Base-by-base conservation (phyloP, 2,888 invertebrate genomes). In the Catocala nupta region DNA sequence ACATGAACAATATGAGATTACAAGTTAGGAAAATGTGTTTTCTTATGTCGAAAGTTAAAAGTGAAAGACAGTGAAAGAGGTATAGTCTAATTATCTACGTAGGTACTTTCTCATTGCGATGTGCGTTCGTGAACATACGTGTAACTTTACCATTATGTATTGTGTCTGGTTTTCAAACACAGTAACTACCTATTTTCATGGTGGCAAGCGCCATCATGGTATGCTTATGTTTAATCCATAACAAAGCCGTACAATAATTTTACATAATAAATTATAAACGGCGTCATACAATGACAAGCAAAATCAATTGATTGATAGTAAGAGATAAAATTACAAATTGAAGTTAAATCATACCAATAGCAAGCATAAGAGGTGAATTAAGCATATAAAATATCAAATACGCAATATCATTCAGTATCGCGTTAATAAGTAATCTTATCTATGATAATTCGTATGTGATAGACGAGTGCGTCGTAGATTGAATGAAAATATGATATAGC, bases 401-500 rank as follows among this genome's bases (percentile, higher is more conserved):
- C 63, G 69, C 60, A 66, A 73, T 70, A 73, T 60, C 61, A 65
- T 74, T 75, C 68, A 69, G 64, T 74, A 75, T 68, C 67, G 43
- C 43, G 50, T 68, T 70, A 59, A 63, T 54, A 49, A 11, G 33
- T 52, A 68, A 77, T 81, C 81, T 82, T 84, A 83, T 85, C 84
- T 66, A 59, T 63, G 69, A 70, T 76, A 71, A 76, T 73, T 68
- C 62, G 45, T 68, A 68, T 67, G 65, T 69, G 69, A 68, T 75
- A 75, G 54, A 65, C 65, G 70, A 73, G 70, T 74, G 74, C 71
- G 73, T 71, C 71, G 74, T 70, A 77, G 80, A 83, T 82, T 89
- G 85, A 90, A 90, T 90, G 88, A 84, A 84, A 86, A 83, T 83
- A 84, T 83, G 80, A 79, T 80, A 81, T 79, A 61, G 72, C 63